phyloP scores from a whole-genome alignment of 2,888 invertebrate species.

The Epistrophella euchroma region DNA sequence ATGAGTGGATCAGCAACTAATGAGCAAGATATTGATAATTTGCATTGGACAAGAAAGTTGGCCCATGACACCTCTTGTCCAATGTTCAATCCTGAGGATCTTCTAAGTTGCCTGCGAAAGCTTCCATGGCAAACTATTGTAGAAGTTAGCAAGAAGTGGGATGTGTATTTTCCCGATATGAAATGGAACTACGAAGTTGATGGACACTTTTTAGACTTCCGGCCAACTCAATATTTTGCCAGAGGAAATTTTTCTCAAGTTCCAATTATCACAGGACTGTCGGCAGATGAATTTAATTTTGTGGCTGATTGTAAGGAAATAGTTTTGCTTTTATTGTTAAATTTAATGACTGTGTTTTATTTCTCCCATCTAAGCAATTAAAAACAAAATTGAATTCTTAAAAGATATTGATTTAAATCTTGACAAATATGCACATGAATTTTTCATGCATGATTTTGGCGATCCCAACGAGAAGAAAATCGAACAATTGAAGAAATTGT shows the following conservation, averaged over 20 bases:
- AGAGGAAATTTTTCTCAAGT: conserved; percentile 85
- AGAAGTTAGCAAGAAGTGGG: conserved; percentile 77
- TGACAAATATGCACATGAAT: conserved; percentile 79
- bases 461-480: neutral
- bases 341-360: neutral
- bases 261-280: conserved; percentile 87
- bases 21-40: conserved; percentile 84
- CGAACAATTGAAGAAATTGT: conserved; percentile 66
- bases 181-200: conserved; percentile 85
- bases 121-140: conserved; percentile 78
- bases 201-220: conserved; percentile 86
- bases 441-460: conserved; percentile 83
- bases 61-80: conserved; percentile 86
- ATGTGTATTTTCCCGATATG: conserved; percentile 78
- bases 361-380: conserved; percentile 69
- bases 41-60: conserved; percentile 86
- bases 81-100: conserved; percentile 84
- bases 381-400: conserved; percentile 77
- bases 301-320: neutral
- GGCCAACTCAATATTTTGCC: conserved; percentile 85
- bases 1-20: conserved; percentile 87
- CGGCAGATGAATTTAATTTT: conserved; percentile 85
- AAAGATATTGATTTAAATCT: conserved; percentile 79
- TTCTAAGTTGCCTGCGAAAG: conserved; percentile 85
- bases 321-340: neutral